Evolutionary conservation across 2,888 invertebrate genomes (phyloP).

Genomic region (Escarpia spicata): DNA sequence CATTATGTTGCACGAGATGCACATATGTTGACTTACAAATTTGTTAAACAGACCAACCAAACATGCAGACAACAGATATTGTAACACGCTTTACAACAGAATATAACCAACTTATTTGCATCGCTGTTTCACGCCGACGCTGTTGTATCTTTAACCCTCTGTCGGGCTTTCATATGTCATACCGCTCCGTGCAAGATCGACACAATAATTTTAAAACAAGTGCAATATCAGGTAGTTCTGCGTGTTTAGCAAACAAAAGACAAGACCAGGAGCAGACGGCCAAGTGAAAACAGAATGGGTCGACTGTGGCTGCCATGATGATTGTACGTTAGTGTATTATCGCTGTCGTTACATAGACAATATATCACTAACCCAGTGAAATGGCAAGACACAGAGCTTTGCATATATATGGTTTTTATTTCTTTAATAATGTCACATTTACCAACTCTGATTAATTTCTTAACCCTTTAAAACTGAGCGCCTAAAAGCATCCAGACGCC

Average conservation of each 20-base stretch:
- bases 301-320: too few relatives aligned
- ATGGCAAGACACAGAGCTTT: too few relatives aligned
- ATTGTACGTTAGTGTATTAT: too few relatives aligned
- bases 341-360: too few relatives aligned
- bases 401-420: too few relatives aligned
- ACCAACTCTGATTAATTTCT: too few relatives aligned
- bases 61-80: background rate
- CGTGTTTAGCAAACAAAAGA: background rate
- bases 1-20: background rate
- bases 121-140: background rate
- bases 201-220: background rate
- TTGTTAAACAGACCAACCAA: background rate
- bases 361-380: too few relatives aligned
- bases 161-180: background rate
- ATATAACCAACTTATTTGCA: background rate
- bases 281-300: too few relatives aligned
- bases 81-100: background rate
- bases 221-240: background rate
- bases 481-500: too few relatives aligned
- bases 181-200: background rate
- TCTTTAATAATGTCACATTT: too few relatives aligned
- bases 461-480: too few relatives aligned
- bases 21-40: background rate
- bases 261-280: too few relatives aligned
- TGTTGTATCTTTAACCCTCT: background rate